Evolutionary conservation across 2,797 vertebrate species (phyloP), one percentile per base, ranked within the genome.

Genomic region (Selene dorsalis): DNA sequence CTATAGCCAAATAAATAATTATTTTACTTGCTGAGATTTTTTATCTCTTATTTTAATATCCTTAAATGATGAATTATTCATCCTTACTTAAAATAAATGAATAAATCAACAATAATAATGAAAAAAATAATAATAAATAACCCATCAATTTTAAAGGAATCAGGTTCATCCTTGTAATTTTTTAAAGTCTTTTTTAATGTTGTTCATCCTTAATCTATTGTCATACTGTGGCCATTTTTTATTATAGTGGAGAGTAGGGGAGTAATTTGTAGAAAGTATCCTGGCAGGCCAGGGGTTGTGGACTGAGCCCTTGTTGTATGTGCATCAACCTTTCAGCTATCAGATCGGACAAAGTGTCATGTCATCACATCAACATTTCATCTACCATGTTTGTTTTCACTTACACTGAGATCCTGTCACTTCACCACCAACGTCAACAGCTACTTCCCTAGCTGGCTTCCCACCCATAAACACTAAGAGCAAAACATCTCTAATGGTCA

Each of bases 361-460:
- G 32, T 7, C 32, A 35, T 30, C 30, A 30, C 5, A 5, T 30
- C 30, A 30, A 5, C 30, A 30, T 58, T 20, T 45, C n/a, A 16
- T 62, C 32, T 11, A 48, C 18, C 8, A 20, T n/a, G 12, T 22
- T 14, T 55, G 52, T 16, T 55, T 16, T 28, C 24, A 16, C 26
- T 17, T 5, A 5, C 52, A 14, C 6, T 26, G 52, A 14, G 1
- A 6, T 14, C 11, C 5, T 24, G 50, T 53, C 7, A 55, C 28
- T 28, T 11, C 32, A 35, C 32, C 12, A 39, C 24, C 5, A 6
- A 26, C 6, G 22, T 5, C 4, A 11, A 13, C 22, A 11, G 22
- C 58, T 47, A 67, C 9, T 13, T 11, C 32, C 64, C 47, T 22
- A 43, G 22, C 53, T 57, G 47, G 35, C 58, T 26, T 60, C 60